Conservation (phyloP, 53 echinoderm and acorn worm genomes). For the Paelopatides confundens region DNA sequence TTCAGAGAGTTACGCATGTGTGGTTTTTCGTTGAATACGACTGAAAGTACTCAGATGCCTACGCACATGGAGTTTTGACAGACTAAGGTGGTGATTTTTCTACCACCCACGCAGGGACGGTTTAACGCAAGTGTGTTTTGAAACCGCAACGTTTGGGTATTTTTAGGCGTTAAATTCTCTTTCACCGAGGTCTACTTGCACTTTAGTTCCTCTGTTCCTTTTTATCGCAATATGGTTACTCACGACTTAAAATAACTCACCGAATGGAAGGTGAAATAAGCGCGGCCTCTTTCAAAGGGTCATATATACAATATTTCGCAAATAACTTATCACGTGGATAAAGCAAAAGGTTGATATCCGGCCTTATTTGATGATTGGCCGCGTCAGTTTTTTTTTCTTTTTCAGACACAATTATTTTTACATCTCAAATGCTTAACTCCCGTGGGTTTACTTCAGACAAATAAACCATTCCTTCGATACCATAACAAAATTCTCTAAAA, state of each 20-base stretch:
- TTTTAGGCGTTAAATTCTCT: background rate
- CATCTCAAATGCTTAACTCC: constrained; percentile 2
- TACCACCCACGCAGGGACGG: too few species aligned
- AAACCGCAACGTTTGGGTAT: too few species aligned
- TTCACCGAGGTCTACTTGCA: background rate
- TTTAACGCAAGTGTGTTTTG: too few species aligned
- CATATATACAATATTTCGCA: background rate
- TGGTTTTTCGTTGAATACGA: too few species aligned
- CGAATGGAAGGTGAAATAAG: background rate
- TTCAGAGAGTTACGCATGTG: too few species aligned
- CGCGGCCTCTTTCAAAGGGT: constrained; percentile 13
- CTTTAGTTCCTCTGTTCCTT: background rate
- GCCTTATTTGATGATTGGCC: background rate
- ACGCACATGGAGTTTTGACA: too few species aligned
- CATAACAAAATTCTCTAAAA: constrained; percentile 20
- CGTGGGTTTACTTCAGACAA: background rate
- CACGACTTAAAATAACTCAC: too few species aligned
- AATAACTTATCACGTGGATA: background rate
- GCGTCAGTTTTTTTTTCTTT: constrained; percentile 14
- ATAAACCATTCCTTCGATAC: background rate
- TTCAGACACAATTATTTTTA: constrained; percentile 6
- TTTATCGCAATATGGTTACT: background rate
- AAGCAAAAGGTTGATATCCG: background rate
- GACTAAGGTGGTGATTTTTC: too few species aligned
- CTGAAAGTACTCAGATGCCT: too few species aligned